A percentile compares a stretch with the other conserved stretches of the same genome.
Conservation (phyloP, 2,888 invertebrate species). For the Acrobasis consociella region DNA sequence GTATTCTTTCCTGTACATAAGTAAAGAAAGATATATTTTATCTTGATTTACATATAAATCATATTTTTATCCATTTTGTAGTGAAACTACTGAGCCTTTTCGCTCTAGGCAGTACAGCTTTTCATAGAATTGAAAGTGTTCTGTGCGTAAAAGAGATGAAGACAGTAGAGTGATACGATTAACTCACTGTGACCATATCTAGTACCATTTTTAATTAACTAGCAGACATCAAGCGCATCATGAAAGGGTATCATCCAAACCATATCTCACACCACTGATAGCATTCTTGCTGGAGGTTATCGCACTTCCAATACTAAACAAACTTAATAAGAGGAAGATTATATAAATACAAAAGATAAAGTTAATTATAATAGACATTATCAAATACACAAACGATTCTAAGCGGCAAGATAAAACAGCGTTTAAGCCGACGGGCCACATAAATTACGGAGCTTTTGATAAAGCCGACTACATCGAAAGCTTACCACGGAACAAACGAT, state of each 20-base stretch:
- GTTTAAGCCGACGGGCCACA: constrained; percentile 55
- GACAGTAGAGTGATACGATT: too few species aligned
- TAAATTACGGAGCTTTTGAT: constrained; percentile 68
- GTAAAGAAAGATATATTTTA: too few species aligned
- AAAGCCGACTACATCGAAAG: constrained; percentile 57
- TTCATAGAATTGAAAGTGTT: too few species aligned
- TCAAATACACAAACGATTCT: constrained; percentile 37
- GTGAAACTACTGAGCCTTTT: too few species aligned
- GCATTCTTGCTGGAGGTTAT: constrained; percentile 4
- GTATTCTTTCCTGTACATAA: too few species aligned
- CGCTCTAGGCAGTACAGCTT: too few species aligned
- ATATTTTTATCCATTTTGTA: too few species aligned
- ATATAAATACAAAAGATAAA: constrained; percentile 32
- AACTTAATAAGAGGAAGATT: constrained; percentile 22
- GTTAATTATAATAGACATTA: constrained; percentile 36
- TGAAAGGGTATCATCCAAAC: not conserved
- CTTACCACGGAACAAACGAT: constrained; percentile 48
- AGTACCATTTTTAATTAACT: too few species aligned
- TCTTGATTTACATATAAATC: too few species aligned
- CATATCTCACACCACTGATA: not conserved
- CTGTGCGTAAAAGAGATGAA: too few species aligned
- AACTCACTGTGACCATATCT: too few species aligned
- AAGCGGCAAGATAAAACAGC: constrained; percentile 56
- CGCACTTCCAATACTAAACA: not conserved
- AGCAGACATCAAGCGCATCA: not conserved